Percentiles rank a stretch among this genome's conserved stretches.
phyloP scores from a whole-genome alignment of 2,113 vertebrate genomes.

The Vicugna pacos region DNA sequence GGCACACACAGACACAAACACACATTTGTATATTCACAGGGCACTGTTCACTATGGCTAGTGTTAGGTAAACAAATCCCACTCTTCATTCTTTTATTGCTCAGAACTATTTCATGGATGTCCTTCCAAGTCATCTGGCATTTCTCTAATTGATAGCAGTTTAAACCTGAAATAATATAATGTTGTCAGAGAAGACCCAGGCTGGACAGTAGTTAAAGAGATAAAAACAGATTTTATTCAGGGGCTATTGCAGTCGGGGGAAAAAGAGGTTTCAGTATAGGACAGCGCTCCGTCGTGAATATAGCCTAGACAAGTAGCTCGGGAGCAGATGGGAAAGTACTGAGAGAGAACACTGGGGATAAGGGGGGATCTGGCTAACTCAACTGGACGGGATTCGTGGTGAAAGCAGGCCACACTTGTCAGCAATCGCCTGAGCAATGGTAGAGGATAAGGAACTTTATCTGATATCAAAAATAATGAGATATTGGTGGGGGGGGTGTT shows the following conservation, averaged over 20 bases:
- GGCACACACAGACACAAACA: neutral
- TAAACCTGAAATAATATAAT: neutral
- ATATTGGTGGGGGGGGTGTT: neutral
- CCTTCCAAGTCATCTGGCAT: neutral
- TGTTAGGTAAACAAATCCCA: neutral
- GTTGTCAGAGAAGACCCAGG: neutral
- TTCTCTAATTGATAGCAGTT: neutral
- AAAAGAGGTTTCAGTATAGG: neutral
- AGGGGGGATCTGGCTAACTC: neutral
- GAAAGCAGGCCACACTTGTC: neutral
- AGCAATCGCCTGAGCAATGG: neutral
- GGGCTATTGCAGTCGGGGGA: neutral
- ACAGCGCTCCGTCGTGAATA: neutral
- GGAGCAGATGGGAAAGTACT: neutral
- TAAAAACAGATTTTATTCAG: neutral
- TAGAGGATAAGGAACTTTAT: neutral
- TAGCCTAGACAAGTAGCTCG: neutral
- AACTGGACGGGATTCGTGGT: neutral
- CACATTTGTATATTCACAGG: neutral
- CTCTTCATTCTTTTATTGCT: neutral
- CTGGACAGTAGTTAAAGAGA: neutral
- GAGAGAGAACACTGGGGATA: neutral
- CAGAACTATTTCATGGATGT: neutral
- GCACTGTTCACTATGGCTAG: neutral
- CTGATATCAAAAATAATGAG: neutral